Evolutionary conservation across 2,888 invertebrate species (phyloP).

Genomic region (Tetranychus truncatus): DNA sequence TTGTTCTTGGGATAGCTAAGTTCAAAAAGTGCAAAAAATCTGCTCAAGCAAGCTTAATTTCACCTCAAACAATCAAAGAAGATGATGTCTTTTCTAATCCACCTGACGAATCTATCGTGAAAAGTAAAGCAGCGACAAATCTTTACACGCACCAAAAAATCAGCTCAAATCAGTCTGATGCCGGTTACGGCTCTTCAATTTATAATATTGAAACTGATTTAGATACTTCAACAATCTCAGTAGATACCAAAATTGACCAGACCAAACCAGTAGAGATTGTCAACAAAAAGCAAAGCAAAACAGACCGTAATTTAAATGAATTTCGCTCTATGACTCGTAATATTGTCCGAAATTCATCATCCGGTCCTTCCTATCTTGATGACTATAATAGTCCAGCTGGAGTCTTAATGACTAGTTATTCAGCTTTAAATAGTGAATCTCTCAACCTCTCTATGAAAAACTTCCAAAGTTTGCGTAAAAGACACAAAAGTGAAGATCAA

Average conservation of each 20-base stretch:
- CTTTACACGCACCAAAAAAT: background rate
- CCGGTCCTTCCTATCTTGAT: constrained; percentile 25
- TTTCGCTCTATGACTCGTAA: constrained; percentile 44
- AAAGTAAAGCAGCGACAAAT: background rate
- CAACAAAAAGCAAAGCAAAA: background rate
- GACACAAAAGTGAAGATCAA: constrained; percentile 25
- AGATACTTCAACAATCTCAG: background rate
- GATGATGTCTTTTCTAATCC: background rate
- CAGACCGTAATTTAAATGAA: constrained; percentile 36
- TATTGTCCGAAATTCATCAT: constrained; percentile 44
- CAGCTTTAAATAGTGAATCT: constrained; percentile 14
- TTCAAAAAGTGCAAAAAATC: constrained; percentile 52
- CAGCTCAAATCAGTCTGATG: background rate
- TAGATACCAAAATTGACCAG: background rate
- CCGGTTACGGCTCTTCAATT: background rate
- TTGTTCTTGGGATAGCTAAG: constrained; percentile 69
- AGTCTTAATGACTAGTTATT: constrained; percentile 37
- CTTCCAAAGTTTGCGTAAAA: constrained; percentile 10
- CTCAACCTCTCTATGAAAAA: constrained; percentile 7
- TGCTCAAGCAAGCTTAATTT: background rate
- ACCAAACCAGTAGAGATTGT: background rate
- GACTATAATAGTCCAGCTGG: constrained; percentile 38
- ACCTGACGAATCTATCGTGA: background rate
- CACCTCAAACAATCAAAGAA: background rate
- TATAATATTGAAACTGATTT: constrained; percentile 11